Evolutionary conservation across 2,888 invertebrate genomes (phyloP).

Genomic region (Pimpla rufipes): DNA sequence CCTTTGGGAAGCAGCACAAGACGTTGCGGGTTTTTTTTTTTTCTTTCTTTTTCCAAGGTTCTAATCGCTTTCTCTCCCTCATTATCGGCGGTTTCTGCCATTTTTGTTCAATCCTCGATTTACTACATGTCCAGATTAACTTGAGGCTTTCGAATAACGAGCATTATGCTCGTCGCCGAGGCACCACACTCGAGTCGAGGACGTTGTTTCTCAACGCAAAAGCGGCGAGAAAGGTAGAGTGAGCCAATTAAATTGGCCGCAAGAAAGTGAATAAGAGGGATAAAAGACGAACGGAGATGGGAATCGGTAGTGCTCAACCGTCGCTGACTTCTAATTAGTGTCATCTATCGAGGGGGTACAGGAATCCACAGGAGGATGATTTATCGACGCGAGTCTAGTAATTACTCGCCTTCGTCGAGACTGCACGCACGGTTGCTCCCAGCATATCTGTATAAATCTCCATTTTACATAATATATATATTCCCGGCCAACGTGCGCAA

Average conservation of each 20-base stretch:
- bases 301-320: constrained; percentile 54
- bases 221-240: constrained; percentile 50
- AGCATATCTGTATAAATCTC: constrained; percentile 42
- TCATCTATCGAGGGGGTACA: constrained; percentile 65
- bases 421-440: constrained; percentile 48
- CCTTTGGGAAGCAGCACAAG: too few species aligned
- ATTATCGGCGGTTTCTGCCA: neutral
- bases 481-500: neutral
- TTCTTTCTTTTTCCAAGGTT: neutral
- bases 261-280: constrained; percentile 53
- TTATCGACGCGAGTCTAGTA: constrained; percentile 68
- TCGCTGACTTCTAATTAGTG: constrained; percentile 70
- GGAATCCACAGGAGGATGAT: constrained; percentile 67
- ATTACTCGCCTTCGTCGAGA: constrained; percentile 69
- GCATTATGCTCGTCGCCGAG: neutral
- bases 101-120: neutral
- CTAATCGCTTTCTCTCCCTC: neutral
- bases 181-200: constrained; percentile 1
- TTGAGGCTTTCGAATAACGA: neutral
- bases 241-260: constrained; percentile 64
- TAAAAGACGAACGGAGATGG: constrained; percentile 13
- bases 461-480: constrained; percentile 30
- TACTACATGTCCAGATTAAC: neutral
- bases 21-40: too few species aligned
- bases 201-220: constrained; percentile 38